phyloP scores from a whole-genome alignment of 1,140 invertebrate genomes.

The Caenorhabditis elegans region DNA sequence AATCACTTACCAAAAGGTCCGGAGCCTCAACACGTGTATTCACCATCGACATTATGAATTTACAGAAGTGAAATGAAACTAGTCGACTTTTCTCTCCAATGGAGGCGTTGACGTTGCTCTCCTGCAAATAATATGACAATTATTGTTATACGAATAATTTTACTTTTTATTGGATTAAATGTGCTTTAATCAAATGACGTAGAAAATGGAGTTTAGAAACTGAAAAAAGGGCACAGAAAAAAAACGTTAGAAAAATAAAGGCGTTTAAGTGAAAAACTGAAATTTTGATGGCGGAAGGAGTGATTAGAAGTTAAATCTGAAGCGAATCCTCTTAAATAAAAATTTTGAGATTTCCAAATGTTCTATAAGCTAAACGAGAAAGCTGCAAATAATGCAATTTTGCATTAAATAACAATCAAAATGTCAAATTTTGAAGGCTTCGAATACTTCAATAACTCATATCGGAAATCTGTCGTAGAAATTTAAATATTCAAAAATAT shows the following conservation, averaged over 20 bases:
- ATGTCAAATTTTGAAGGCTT: no score
- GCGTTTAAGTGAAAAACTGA: neutral
- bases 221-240: neutral
- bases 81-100: neutral
- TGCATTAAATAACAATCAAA: no score
- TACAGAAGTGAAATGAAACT: neutral
- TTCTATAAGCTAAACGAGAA: no score
- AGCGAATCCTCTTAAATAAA: no score
- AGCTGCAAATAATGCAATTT: no score
- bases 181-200: neutral
- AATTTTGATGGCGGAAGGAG: neutral
- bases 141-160: neutral
- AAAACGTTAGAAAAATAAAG: neutral
- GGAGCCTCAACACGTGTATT: constrained; percentile 12
- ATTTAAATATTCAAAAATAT: no score
- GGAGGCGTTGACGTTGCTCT: neutral
- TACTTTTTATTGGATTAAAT: neutral
- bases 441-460: no score
- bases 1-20: constrained; percentile 9
- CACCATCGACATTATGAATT: constrained; percentile 12
- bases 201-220: neutral
- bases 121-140: neutral
- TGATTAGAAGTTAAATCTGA: neutral
- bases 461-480: no score
- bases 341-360: neutral